Conservation (phyloP, 2,797 vertebrate genomes). For the Syndactyla subalaris region DNA sequence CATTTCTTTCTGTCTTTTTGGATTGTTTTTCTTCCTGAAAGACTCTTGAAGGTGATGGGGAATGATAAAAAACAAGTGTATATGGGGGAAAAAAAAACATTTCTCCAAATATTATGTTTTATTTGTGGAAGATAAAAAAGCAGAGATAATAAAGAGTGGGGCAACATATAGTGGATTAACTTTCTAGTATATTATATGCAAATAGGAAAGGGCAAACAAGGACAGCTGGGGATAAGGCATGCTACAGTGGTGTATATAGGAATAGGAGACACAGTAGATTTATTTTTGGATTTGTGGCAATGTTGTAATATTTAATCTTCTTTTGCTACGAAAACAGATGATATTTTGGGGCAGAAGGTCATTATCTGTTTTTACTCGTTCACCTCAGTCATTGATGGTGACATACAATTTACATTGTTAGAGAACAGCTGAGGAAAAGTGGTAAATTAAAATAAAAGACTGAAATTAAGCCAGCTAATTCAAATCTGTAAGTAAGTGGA, state of each 20-base stretch:
- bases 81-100: not conserved
- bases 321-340: not conserved
- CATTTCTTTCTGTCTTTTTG: not conserved
- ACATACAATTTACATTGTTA: not conserved
- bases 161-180: not conserved
- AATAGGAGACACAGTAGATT: not conserved
- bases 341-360: not conserved
- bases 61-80: not conserved
- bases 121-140: not conserved
- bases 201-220: not conserved
- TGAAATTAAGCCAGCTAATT: not conserved
- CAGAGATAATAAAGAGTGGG: not conserved
- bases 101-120: not conserved
- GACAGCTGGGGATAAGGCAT: not conserved
- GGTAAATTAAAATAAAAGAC: not conserved
- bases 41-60: not conserved
- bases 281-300: not conserved
- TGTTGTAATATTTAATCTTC: conserved; percentile 12
- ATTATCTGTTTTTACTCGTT: not conserved
- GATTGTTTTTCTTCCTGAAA: not conserved
- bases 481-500: not conserved
- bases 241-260: not conserved
- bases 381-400: not conserved
- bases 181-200: not conserved
- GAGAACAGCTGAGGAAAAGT: not conserved